A percentile compares a stretch with the other conserved stretches of the same genome.
These are phyloP conservation scores for Drosophila testacea DNA, from an alignment of 2,888 invertebrate genomes.

Conservation along the genomic window DNA sequence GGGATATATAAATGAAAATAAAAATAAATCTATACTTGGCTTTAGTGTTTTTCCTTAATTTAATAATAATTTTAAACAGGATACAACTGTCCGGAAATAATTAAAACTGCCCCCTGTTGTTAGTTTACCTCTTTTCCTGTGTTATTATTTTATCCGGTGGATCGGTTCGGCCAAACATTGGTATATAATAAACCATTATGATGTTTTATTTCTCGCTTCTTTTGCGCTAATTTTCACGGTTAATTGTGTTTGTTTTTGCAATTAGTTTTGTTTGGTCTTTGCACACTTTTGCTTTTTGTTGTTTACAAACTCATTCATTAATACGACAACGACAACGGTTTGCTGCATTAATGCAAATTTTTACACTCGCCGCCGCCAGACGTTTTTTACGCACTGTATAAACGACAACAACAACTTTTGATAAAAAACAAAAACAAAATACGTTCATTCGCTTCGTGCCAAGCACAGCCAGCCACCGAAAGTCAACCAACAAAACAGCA, in stretches of 20 bases:
- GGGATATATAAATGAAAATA: no score
- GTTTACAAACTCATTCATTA: conserved; percentile 71
- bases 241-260: conserved; percentile 67
- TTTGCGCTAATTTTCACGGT: conserved; percentile 50
- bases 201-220: conserved; percentile 27
- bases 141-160: conserved; percentile 83
- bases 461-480: conserved; percentile 72
- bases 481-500: conserved; percentile 15
- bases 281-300: conserved; percentile 32
- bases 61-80: no score
- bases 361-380: conserved; percentile 52
- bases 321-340: conserved; percentile 31
- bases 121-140: conserved; percentile 79
- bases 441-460: conserved; percentile 69
- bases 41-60: no score
- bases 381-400: conserved; percentile 69
- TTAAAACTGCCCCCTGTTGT: not conserved
- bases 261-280: conserved; percentile 48
- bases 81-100: not conserved
- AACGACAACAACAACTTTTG: conserved; percentile 41
- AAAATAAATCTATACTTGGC: not conserved
- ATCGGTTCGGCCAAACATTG: conserved; percentile 80
- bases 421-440: conserved; percentile 34
- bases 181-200: conserved; percentile 84
- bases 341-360: conserved; percentile 74